These are phyloP conservation scores for Aphodius granarius DNA, from an alignment of 2,888 invertebrate genomes.

Conservation along the genomic window DNA sequence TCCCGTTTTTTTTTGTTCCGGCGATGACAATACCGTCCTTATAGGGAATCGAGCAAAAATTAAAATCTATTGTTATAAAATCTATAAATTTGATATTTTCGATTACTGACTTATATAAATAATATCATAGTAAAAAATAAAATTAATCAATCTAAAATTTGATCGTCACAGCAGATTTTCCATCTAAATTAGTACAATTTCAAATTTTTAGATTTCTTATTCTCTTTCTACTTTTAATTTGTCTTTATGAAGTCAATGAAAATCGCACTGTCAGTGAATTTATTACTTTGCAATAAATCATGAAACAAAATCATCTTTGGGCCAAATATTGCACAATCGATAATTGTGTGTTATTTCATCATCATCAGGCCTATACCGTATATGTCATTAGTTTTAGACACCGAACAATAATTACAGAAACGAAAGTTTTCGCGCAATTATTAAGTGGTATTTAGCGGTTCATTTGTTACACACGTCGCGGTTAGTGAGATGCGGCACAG, in stretches of 20 bases:
- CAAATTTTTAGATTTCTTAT: too few species aligned
- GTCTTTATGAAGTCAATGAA: background rate
- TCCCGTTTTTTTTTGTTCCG: too few species aligned
- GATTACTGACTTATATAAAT: too few species aligned
- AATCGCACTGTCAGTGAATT: background rate
- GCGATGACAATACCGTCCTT: too few species aligned
- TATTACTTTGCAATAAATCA: background rate
- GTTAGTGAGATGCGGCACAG: background rate
- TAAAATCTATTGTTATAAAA: too few species aligned
- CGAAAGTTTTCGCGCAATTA: background rate
- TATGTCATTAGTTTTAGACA: background rate
- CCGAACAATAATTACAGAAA: background rate
- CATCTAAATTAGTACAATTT: too few species aligned
- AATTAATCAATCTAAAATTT: too few species aligned
- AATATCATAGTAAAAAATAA: too few species aligned
- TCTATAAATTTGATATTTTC: too few species aligned
- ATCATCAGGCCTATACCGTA: background rate
- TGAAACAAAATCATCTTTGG: background rate
- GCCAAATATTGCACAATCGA: background rate
- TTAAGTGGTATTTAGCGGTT: background rate
- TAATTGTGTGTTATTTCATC: background rate
- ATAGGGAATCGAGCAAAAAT: too few species aligned
- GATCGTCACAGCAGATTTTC: too few species aligned
- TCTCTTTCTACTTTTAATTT: too few species aligned
- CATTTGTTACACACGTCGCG: background rate